A percentile compares a stretch with the other conserved stretches of the same genome.
phyloP scores from a whole-genome alignment of 2,888 invertebrate genomes.

The Troglohyphantes excavatus region DNA sequence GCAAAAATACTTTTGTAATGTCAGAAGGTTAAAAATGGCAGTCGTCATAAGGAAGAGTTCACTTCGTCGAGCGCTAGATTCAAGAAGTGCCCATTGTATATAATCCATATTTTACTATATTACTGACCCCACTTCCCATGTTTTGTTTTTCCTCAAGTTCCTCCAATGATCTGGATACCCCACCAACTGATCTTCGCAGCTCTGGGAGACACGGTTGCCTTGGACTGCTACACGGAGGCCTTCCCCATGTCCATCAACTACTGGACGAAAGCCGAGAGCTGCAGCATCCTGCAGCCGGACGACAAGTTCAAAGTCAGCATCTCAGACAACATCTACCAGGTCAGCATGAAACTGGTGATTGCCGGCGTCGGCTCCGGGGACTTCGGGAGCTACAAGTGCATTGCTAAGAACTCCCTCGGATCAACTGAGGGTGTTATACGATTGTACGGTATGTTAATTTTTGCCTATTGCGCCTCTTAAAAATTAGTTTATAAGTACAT shows the following conservation, averaged over 20 bases:
- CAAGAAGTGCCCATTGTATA: no score
- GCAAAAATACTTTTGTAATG: neutral
- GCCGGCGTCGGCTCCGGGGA: constrained; percentile 89
- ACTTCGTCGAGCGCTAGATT: no score
- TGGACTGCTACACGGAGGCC: constrained; percentile 92
- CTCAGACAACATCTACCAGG: constrained; percentile 86
- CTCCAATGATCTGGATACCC: constrained; percentile 91
- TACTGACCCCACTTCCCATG: no score
- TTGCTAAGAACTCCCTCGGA: constrained; percentile 81
- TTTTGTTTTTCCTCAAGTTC: constrained; percentile 86
- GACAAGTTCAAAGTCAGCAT: constrained; percentile 85
- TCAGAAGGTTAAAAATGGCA: neutral
- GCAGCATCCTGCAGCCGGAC: constrained; percentile 82
- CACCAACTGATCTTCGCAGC: constrained; percentile 92
- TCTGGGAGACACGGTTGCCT: constrained; percentile 88
- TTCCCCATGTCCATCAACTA: constrained; percentile 95
- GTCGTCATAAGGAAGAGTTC: no score
- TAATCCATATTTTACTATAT: no score
- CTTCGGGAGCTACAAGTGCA: constrained; percentile 85
- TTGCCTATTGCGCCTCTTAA: no score
- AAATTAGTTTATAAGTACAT: no score
- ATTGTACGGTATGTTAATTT: constrained; percentile 80
- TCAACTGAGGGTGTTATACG: constrained; percentile 81
- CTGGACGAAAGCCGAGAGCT: constrained; percentile 85
- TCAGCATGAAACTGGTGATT: constrained; percentile 93